phyloP scores from a whole-genome alignment of 2,888 invertebrate genomes.

The Euplagia quadripunctaria region DNA sequence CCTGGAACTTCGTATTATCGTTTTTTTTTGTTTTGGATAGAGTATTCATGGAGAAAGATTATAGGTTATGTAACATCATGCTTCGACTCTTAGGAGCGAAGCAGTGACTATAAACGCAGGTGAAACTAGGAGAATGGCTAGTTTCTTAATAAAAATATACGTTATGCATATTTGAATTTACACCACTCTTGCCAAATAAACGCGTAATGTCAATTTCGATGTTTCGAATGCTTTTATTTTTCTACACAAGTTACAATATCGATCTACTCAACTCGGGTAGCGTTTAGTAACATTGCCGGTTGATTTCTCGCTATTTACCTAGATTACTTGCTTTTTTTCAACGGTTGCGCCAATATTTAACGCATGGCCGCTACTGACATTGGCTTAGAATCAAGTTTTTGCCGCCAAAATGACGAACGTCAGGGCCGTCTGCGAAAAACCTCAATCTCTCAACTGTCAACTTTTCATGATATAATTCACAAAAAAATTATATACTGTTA shows the following conservation, averaged over 20 bases:
- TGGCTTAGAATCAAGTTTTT: conserved; percentile 76
- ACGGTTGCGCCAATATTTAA: conserved; percentile 80
- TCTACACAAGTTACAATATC: conserved; percentile 59
- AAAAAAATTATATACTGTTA: conserved; percentile 45
- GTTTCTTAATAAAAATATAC: conserved; percentile 10
- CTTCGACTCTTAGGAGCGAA: no score
- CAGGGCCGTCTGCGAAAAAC: conserved; percentile 68
- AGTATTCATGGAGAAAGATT: no score
- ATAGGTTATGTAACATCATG: no score
- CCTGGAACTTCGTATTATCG: no score
- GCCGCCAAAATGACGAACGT: conserved; percentile 68
- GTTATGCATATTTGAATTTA: conserved; percentile 33
- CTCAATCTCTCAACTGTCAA: conserved; percentile 49
- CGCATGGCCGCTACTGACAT: conserved; percentile 83
- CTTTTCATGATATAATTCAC: conserved; percentile 56
- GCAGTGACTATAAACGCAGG: no score
- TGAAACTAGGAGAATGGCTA: no score
- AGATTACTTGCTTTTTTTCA: conserved; percentile 83
- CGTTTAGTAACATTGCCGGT: conserved; percentile 75
- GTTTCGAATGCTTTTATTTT: conserved; percentile 51
- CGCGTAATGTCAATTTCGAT: conserved; percentile 54
- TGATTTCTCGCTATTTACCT: conserved; percentile 85
- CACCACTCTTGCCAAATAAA: conserved; percentile 39
- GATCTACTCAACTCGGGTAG: conserved; percentile 56
- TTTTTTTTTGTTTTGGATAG: no score